Percentiles rank a stretch among this genome's conserved stretches.
Conservation (phyloP, 2,888 invertebrate genomes). For the Macrosiphum euphorbiae region DNA sequence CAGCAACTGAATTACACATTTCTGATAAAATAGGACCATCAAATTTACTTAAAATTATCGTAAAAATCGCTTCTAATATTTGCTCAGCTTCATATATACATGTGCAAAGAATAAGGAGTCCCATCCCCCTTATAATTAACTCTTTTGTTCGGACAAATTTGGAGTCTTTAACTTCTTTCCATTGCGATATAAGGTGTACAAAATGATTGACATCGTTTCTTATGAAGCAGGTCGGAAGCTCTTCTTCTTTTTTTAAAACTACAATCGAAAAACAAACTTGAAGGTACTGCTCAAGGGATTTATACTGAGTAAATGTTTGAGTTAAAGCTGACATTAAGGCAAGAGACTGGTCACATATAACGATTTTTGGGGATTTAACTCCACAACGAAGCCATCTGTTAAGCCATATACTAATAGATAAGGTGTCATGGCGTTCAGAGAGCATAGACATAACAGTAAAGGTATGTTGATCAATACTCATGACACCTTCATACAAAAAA, state of each 20-base stretch:
- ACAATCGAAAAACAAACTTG: neutral
- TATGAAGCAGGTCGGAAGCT: neutral
- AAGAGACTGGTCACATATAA: neutral
- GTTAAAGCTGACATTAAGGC: neutral
- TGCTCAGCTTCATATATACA: neutral
- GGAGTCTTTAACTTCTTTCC: neutral
- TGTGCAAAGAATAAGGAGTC: neutral
- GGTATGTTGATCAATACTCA: neutral
- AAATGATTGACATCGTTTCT: neutral
- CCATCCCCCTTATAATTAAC: neutral
- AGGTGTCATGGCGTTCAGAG: neutral
- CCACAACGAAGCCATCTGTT: neutral
- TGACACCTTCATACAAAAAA: neutral
- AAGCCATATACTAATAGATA: neutral
- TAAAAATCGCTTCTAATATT: constrained; percentile 16
- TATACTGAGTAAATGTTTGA: neutral
- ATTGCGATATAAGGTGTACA: neutral
- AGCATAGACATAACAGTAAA: neutral
- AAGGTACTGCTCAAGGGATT: neutral
- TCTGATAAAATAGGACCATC: neutral
- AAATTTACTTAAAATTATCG: neutral
- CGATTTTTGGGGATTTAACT: neutral
- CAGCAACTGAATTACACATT: neutral
- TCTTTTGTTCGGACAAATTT: neutral
- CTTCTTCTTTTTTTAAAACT: neutral